Base-by-base conservation (phyloP, 2,888 invertebrate genomes). In the Trichogramma dendrolimi region DNA sequence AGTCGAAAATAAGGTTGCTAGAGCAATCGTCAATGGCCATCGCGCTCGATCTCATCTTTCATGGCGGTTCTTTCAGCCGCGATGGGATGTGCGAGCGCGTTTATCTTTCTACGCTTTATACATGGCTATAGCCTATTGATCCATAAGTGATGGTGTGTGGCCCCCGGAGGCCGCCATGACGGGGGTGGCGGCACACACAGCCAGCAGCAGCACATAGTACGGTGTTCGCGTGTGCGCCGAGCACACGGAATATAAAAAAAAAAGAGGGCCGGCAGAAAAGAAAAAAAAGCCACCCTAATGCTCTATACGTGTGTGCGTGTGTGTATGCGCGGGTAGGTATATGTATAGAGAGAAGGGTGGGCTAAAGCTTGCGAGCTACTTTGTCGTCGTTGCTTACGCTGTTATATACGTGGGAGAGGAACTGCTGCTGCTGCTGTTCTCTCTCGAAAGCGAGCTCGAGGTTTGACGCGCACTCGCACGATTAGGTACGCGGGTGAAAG, bases 91-190 rank as follows among this genome's bases (percentile, higher is more conserved):
- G 11, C 48, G 48, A n/a, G 6, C 71, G 69, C 75, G 74, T 76
- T 77, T 75, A 76, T 76, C 74, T 76, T 75, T 75, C 74, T 75
- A 75, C 73, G 27, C 27, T 27, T 0, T 27, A 27, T 27, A 27
- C 27, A 27, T 27, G 27, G 27, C 27, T 27, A 27, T 27, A 27
- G 27, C 71, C 76, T 77, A 77, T 77, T 77, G 76, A 77, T 76
- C 76, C 74, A 64, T 69, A 66, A 67, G 62, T 65, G 67, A 66
- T 64, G 64, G 67, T 57, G 57, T 41, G 53, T 44, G 41, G 8
- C 47, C 61, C 27, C 27, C 27, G 27, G 2, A 27, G 27, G 27
- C 27, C 62, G 62, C 65, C 61, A 63, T 61, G 46, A 49, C 60
- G 52, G 57, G 62, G 59, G 59, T 42, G 55, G 8, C 43, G 54